Evolutionary conservation across 2,888 invertebrate species (phyloP), one percentile per base, ranked within the genome.

Genomic region (Cephus pygmeus): DNA sequence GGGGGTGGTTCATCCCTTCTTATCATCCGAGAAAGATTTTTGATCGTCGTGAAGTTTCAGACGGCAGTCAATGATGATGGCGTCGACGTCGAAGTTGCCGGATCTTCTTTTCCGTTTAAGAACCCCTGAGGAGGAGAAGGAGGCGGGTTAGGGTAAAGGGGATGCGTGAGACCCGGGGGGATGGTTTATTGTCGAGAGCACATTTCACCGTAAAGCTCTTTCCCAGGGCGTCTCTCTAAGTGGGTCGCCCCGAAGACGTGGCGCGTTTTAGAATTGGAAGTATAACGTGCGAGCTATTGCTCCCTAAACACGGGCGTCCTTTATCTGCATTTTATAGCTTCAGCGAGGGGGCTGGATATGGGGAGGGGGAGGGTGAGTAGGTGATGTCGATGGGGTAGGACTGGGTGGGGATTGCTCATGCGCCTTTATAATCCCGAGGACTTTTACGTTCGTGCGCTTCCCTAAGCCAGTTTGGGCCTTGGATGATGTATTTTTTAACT

Each of bases 401-500:
- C 35, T 71, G 71, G 23, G 69, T 69, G 69, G 31, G 33, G 71
- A 31, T 9, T 23, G 12, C 31, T 4, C 71, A 34, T 34, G 71
- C 31, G 71, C 34, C 71, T 2, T 71, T 71, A 31, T 71, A 34
- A 34, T 31, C 33, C 33, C 71, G 31, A 33, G 6, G 71, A 71
- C 71, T 34, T 71, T 71, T 34, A 33, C 71, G 71, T 31, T 34
- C 31, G 34, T 34, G 30, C 12, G 31, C 71, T 71, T 71, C 71
- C 56, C 56, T 56, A 23, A 56, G 56, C 56, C 56, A 56, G 56
- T 56, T 56, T 56, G 71, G 33, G 71, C 71, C 33, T 34, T 69
- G 81, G 83, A 85, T 86, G 86, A 86, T 83, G 83, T 85, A 86
- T 87, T 87, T 87, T 88, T 86, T 86, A 86, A 88, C 87, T 87